A percentile compares a stretch with the other conserved stretches of the same genome.
These are phyloP conservation scores for Heliconius erato DNA, from an alignment of 2,888 invertebrate species.

Conservation along the genomic window DNA sequence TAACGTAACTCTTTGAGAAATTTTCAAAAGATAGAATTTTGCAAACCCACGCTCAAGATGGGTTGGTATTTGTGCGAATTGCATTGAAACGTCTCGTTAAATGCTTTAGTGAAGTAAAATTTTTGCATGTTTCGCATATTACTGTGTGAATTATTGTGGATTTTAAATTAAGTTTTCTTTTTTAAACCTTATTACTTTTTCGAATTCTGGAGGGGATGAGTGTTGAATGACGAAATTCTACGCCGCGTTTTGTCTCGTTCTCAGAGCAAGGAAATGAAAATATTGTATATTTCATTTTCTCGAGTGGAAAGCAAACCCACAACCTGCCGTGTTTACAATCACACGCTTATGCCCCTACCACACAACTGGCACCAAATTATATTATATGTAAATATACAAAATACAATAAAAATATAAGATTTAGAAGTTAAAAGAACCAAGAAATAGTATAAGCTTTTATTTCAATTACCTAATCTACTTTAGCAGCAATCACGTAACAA, in stretches of 20 bases:
- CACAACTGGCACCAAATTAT: too few species aligned
- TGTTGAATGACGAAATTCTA: too few species aligned
- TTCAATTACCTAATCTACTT: constrained; percentile 14
- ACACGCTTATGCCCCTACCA: too few species aligned
- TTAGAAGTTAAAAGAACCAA: neutral
- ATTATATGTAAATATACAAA: too few species aligned
- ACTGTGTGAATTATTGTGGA: neutral
- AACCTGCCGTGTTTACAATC: too few species aligned
- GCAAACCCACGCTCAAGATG: constrained; percentile 13
- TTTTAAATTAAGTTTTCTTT: neutral
- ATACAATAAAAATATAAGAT: neutral
- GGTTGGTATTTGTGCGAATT: neutral
- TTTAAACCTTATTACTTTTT: neutral
- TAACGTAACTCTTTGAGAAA: constrained; percentile 26
- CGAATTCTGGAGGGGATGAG: too few species aligned
- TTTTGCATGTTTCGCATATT: neutral
- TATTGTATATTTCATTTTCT: too few species aligned
- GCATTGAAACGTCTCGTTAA: neutral
- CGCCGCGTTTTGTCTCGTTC: too few species aligned
- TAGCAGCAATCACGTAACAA: constrained; percentile 11
- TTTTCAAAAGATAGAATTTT: constrained; percentile 11
- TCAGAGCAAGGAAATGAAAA: too few species aligned
- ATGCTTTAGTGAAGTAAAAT: neutral
- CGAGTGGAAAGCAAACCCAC: too few species aligned
- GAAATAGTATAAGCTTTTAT: neutral